Evolutionary conservation across 53 echinoderm and acorn worm species (phyloP).

Genomic region (Paracentrotus lividus): DNA sequence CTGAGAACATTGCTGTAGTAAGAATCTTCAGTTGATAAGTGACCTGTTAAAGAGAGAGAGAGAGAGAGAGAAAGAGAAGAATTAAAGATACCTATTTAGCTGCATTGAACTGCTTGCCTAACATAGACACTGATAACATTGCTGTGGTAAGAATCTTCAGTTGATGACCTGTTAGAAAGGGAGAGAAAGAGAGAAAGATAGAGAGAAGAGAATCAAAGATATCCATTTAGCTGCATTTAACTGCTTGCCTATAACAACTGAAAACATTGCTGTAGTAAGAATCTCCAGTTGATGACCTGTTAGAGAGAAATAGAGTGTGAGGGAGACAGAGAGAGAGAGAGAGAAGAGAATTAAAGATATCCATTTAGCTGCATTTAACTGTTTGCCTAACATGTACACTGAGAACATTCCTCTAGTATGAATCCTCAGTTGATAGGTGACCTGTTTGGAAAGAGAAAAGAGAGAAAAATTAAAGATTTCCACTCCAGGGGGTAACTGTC

Average conservation of each 20-base stretch:
- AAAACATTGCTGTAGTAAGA: constrained; percentile 95
- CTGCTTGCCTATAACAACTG: constrained; percentile 85
- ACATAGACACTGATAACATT: constrained; percentile 93
- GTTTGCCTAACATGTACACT: constrained; percentile 82
- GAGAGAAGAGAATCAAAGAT: no score
- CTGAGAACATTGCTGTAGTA: constrained; percentile 98
- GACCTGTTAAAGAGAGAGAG: constrained; percentile 71
- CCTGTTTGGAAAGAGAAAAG: constrained; percentile 63
- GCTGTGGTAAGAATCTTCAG: constrained; percentile 98
- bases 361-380: constrained; percentile 83
- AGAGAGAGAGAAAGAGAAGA: constrained; percentile 76
- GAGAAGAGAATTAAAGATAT: no score
- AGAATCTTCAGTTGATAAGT: constrained; percentile 98
- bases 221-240: constrained; percentile 81
- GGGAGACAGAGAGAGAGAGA: no score
- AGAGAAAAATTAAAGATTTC: neutral
- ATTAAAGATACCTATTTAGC: constrained; percentile 88
- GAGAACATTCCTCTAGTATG: constrained; percentile 96
- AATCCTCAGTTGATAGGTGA: constrained; percentile 96
- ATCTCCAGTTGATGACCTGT: constrained; percentile 96
- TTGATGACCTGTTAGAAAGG: constrained; percentile 83
- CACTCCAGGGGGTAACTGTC: no score
- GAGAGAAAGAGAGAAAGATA: no score
- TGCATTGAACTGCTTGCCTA: constrained; percentile 77
- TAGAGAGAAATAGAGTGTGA: neutral